Conservation (phyloP, 2,888 invertebrate species). For the Psylliodes chrysocephalus region DNA sequence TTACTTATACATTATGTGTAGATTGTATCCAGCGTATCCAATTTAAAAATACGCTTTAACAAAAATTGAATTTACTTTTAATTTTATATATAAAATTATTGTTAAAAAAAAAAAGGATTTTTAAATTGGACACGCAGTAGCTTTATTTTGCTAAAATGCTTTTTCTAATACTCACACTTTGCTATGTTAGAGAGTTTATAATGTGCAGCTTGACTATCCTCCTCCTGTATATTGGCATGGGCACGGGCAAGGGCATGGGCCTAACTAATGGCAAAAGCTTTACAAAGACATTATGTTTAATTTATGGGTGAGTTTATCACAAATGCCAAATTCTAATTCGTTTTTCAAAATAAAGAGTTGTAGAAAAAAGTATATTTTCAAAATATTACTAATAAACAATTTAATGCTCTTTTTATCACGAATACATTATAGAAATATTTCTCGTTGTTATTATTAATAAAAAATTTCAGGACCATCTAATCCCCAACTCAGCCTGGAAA, state of each 20-base stretch:
- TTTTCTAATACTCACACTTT: slow-evolving; percentile 12
- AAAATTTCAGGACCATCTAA: slow-evolving; percentile 78
- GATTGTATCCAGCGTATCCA: not conserved
- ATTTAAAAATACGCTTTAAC: not conserved
- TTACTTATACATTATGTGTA: too few relatives aligned
- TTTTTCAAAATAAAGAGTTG: too few relatives aligned
- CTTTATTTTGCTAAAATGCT: slow-evolving; percentile 1
- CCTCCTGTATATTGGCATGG: slow-evolving; percentile 56
- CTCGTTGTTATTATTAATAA: too few relatives aligned
- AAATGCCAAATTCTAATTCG: too few relatives aligned
- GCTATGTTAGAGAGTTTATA: slow-evolving; percentile 60
- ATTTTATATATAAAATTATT: too few relatives aligned
- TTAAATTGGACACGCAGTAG: not conserved
- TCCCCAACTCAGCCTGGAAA: slow-evolving; percentile 88
- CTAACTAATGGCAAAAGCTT: slow-evolving; percentile 59
- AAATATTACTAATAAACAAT: too few relatives aligned
- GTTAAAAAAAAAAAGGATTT: too few relatives aligned
- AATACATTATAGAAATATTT: too few relatives aligned
- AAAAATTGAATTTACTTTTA: too few relatives aligned
- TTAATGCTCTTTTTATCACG: not conserved
- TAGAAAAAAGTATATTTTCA: too few relatives aligned
- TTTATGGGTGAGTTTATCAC: slow-evolving; percentile 57
- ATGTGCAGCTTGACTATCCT: slow-evolving; percentile 59
- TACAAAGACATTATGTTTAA: slow-evolving; percentile 54
- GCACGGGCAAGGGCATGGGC: slow-evolving; percentile 51